A percentile compares a stretch with the other conserved stretches of the same genome.
These are phyloP conservation scores for Condylura cristata DNA, from an alignment of 2,113 vertebrate genomes.

Conservation along the genomic window DNA sequence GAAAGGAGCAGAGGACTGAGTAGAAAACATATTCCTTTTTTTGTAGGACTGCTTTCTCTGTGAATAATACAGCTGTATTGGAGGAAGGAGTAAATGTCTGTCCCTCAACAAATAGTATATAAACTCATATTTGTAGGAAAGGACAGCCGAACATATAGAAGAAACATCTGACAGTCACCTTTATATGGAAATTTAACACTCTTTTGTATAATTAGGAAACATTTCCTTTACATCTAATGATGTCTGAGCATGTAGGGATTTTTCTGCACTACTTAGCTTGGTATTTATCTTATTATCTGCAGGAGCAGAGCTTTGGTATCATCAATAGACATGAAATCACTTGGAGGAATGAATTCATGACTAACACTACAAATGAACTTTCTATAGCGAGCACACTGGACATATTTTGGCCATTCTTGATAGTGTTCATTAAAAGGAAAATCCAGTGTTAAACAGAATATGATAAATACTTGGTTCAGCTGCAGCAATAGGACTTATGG, in stretches of 20 bases:
- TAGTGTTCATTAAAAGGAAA: not conserved
- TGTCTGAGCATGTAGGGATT: too few species aligned
- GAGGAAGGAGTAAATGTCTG: not conserved
- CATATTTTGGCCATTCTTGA: not conserved
- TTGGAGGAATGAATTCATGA: not conserved
- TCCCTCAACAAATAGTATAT: not conserved
- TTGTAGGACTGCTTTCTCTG: not conserved
- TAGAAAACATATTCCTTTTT: not conserved
- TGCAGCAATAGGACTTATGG: not conserved
- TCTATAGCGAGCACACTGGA: not conserved
- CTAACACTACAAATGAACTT: not conserved
- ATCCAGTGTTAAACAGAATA: not conserved
- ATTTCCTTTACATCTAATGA: not conserved
- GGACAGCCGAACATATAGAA: not conserved
- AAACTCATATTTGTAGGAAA: not conserved
- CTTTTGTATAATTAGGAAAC: not conserved
- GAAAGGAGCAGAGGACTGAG: not conserved
- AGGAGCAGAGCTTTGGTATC: not conserved
- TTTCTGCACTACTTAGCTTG: not conserved
- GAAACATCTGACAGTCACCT: not conserved
- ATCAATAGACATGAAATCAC: not conserved
- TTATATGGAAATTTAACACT: not conserved
- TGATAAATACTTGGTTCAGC: not conserved
- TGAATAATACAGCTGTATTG: not conserved
- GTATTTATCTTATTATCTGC: not conserved